These are phyloP conservation scores for Vidua macroura DNA, from an alignment of 2,113 vertebrate genomes.

Conservation along the genomic window DNA sequence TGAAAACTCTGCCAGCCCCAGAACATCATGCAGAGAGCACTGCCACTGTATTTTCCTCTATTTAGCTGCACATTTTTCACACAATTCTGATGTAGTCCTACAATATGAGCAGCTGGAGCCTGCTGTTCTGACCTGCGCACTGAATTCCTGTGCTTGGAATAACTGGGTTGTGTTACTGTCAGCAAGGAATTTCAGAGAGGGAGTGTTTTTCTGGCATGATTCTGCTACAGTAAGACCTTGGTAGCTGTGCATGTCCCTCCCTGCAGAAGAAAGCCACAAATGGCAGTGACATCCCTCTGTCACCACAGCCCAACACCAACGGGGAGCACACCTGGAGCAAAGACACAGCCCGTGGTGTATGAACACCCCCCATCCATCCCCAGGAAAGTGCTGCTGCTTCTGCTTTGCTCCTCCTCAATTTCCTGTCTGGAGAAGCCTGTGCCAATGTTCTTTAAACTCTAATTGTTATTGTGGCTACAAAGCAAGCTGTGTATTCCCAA, in stretches of 20 bases:
- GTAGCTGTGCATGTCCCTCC: background rate
- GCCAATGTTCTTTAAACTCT: background rate
- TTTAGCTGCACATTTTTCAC: background rate
- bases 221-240: background rate
- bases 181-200: background rate
- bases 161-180: background rate
- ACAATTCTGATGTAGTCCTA: background rate
- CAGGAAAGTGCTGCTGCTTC: background rate
- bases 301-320: rapidly evolving
- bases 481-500: background rate
- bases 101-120: background rate
- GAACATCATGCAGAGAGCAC: rapidly evolving
- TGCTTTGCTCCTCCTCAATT: background rate
- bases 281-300: background rate
- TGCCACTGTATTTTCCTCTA: background rate
- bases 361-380: background rate
- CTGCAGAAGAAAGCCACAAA: background rate
- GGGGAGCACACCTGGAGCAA: background rate
- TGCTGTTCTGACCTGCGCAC: background rate
- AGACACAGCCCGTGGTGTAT: rapidly evolving
- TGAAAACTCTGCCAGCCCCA: background rate
- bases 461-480: background rate
- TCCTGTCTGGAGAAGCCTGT: background rate
- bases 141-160: background rate
- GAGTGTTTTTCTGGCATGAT: background rate